phyloP scores from a whole-genome alignment of 2,113 vertebrate genomes.

The Empidonax alnorum region DNA sequence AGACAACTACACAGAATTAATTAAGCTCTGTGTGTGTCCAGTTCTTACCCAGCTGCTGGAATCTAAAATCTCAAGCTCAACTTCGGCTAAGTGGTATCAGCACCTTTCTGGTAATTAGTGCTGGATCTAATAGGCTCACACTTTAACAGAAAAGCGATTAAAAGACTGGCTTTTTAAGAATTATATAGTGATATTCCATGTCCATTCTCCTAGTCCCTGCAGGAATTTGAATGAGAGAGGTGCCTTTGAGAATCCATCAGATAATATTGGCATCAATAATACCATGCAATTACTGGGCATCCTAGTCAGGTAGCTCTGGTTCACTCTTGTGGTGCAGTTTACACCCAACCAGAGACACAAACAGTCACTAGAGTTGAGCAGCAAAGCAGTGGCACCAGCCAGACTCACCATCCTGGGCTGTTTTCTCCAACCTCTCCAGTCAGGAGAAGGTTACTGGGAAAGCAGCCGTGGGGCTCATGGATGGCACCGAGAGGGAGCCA shows the following conservation, averaged over 20 bases:
- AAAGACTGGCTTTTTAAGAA: neutral
- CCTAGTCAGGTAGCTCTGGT: neutral
- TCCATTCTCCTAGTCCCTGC: neutral
- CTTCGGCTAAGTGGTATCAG: neutral
- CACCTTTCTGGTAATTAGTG: neutral
- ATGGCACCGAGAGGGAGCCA: fast-evolving
- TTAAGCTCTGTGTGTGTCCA: neutral
- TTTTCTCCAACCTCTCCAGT: neutral
- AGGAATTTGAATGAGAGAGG: neutral
- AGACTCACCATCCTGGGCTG: neutral
- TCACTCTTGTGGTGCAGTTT: neutral
- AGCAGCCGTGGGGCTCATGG: neutral
- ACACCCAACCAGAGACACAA: neutral
- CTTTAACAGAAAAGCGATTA: neutral
- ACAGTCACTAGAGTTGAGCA: neutral
- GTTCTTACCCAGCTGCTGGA: neutral
- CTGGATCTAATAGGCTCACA: neutral
- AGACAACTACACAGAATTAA: neutral
- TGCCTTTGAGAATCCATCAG: neutral
- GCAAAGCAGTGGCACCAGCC: neutral
- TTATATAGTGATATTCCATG: neutral
- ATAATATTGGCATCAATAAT: neutral
- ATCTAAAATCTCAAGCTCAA: neutral
- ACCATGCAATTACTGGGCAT: neutral
- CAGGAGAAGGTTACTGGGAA: neutral